phyloP scores from a whole-genome alignment of 2,797 vertebrate species.

The Brotula barbata region DNA sequence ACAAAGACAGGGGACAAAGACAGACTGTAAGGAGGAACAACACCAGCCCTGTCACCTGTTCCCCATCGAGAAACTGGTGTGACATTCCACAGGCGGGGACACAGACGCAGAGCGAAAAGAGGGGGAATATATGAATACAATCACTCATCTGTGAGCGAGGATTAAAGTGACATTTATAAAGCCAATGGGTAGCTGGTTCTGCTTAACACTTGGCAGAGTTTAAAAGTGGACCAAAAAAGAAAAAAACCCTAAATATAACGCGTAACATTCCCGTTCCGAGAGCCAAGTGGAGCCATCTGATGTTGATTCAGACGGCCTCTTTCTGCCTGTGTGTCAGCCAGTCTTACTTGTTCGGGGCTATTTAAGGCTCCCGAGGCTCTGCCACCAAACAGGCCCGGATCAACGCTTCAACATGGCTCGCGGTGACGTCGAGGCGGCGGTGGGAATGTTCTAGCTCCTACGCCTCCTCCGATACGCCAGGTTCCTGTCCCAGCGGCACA shows the following conservation, averaged over 20 bases:
- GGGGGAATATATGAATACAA: slow-evolving; percentile 30
- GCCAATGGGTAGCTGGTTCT: slow-evolving; percentile 43
- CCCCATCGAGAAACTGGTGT: slow-evolving; percentile 60
- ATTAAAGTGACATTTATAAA: slow-evolving; percentile 42
- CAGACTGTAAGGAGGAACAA: slow-evolving; percentile 32
- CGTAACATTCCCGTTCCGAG: slow-evolving; percentile 40
- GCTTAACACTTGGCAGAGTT: slow-evolving; percentile 45
- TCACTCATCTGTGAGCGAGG: slow-evolving; percentile 38
- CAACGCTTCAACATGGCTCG: slow-evolving; percentile 20
- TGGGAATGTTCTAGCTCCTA: slow-evolving; percentile 15
- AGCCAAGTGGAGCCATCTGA: slow-evolving; percentile 48
- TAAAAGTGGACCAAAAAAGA: slow-evolving; percentile 38
- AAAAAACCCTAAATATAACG: slow-evolving; percentile 53
- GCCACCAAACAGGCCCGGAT: slow-evolving; percentile 20
- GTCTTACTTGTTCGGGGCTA: slow-evolving; percentile 42
- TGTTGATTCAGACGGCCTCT: slow-evolving; percentile 50
- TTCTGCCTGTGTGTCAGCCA: slow-evolving; percentile 35
- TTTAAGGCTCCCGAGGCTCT: slow-evolving; percentile 54
- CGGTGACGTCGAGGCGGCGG: slow-evolving; percentile 12
- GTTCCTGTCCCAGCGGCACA: neutral
- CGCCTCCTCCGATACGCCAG: neutral
- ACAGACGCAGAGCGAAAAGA: slow-evolving; percentile 27
- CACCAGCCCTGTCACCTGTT: slow-evolving; percentile 59
- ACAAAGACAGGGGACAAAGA: neutral
- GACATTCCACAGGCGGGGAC: slow-evolving; percentile 66